phyloP scores from a whole-genome alignment of 2,888 invertebrate genomes.

The Drosophila meridionalis region DNA sequence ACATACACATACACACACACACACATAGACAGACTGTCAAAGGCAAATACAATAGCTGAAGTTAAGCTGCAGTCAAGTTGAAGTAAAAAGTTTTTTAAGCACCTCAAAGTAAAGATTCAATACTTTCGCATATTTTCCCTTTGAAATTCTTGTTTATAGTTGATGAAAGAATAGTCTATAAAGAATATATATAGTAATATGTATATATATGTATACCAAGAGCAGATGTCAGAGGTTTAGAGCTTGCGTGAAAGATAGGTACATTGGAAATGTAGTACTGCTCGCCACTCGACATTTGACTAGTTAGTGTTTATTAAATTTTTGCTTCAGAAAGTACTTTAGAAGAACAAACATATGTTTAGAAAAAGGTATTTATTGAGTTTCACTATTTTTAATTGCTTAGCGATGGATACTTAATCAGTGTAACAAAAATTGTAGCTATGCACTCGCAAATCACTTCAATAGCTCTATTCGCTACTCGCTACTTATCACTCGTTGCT shows the following conservation, averaged over 20 bases:
- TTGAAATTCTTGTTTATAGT: neutral
- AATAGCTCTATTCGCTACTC: neutral
- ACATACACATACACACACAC: constrained; percentile 16
- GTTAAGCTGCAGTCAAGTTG: constrained; percentile 1
- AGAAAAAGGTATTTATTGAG: too few species aligned
- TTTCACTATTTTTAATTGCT: too few species aligned
- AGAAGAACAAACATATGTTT: too few species aligned
- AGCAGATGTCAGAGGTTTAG: too few species aligned
- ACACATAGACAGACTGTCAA: constrained; percentile 9
- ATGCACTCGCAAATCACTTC: too few species aligned
- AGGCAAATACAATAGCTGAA: constrained; percentile 47
- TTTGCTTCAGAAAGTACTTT: too few species aligned
- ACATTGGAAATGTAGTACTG: too few species aligned
- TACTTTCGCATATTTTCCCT: neutral
- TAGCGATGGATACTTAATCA: too few species aligned
- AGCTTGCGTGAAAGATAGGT: too few species aligned
- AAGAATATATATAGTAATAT: neutral
- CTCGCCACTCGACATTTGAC: too few species aligned
- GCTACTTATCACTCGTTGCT: neutral
- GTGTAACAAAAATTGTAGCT: neutral
- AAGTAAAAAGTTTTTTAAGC: constrained; percentile 19
- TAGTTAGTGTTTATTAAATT: too few species aligned
- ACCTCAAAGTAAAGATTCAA: constrained; percentile 5
- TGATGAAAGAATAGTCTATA: neutral
- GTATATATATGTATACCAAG: too few species aligned